Evolutionary conservation across 1,140 invertebrate genomes (phyloP).

Genomic region (Cotesia chilonis): DNA sequence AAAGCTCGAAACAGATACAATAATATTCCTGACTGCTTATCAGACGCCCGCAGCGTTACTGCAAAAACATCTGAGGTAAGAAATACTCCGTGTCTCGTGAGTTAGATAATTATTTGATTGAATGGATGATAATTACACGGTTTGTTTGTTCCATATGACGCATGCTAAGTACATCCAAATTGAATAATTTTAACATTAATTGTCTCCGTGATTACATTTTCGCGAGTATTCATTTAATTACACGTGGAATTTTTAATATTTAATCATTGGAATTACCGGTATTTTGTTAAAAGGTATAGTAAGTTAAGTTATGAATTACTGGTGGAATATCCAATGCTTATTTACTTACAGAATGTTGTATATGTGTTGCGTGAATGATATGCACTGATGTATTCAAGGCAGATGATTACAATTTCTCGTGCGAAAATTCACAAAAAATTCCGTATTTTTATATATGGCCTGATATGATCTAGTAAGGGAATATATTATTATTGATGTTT

Average conservation of each 20-base stretch:
- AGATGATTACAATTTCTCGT: too few relatives aligned
- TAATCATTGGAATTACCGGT: too few relatives aligned
- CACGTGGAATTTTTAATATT: too few relatives aligned
- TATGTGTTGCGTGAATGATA: background rate
- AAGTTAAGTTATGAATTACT: too few relatives aligned
- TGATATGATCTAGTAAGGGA: too few relatives aligned
- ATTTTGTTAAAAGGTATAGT: too few relatives aligned
- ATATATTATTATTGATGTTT: too few relatives aligned
- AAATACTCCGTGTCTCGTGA: background rate
- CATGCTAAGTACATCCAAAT: background rate
- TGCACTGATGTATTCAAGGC: background rate
- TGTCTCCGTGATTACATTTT: background rate
- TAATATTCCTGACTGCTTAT: slow-evolving; percentile 13
- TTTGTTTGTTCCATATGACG: slow-evolving; percentile 2
- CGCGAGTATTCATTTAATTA: too few relatives aligned
- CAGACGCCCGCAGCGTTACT: slow-evolving; percentile 26
- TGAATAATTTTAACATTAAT: background rate
- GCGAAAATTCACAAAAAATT: too few relatives aligned
- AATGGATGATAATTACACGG: slow-evolving; percentile 29
- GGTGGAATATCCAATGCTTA: too few relatives aligned
- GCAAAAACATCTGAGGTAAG: slow-evolving; percentile 6
- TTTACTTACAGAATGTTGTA: background rate
- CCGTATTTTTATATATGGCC: too few relatives aligned
- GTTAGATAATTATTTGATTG: slow-evolving; percentile 23
- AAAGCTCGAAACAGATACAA: slow-evolving; percentile 6